Evolutionary conservation across 2,888 invertebrate genomes (phyloP), one percentile per base, ranked within the genome.

Genomic region (Nephrotoma flavescens): DNA sequence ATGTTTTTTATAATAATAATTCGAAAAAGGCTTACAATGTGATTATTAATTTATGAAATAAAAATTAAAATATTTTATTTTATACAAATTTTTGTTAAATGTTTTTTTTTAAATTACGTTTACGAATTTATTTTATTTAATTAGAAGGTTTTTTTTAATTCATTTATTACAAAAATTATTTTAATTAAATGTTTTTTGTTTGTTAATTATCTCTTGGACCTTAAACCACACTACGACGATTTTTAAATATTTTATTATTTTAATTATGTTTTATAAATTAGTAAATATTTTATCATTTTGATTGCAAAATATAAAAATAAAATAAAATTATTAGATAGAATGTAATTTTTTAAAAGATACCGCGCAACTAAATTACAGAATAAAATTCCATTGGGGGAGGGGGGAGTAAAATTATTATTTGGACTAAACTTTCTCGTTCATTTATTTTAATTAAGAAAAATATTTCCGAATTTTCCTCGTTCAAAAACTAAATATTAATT

Each of bases 1-100:
- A 42, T 86, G 85, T 42, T 86, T 57, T 87, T 87, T 87, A 9
- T 42, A 42, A 84, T 42, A 15, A 42, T 42, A 84, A 41, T 42
- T 42, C 42, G 84, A 84, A 84, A 84, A 84, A 84, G 84, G 84
- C 84, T 84, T 84, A 84, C 84, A 84, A 84, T 84, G 84, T 84
- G 84, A 84, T 84, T 41, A 84, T 71, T 71, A 71, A 71, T 71
- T 71, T 71, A 71, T 71, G 71, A 84, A 84, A 84, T 42, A 84
- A 84, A 42, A 84, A 84, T 42, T 84, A 84, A 84, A 84, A 42
- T 42, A 84, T 84, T 84, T 84, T 84, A 84, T 84, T 84, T 42
- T 42, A 84, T 42, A 84, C 41, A 84, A 15, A 41, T 42, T 84
- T 42, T 84, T 84, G 12, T 84, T 42, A 42, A 84, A 42, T 84